Base-by-base conservation (phyloP, 2,797 vertebrate species). In the Enteromius unitaeniatus region DNA sequence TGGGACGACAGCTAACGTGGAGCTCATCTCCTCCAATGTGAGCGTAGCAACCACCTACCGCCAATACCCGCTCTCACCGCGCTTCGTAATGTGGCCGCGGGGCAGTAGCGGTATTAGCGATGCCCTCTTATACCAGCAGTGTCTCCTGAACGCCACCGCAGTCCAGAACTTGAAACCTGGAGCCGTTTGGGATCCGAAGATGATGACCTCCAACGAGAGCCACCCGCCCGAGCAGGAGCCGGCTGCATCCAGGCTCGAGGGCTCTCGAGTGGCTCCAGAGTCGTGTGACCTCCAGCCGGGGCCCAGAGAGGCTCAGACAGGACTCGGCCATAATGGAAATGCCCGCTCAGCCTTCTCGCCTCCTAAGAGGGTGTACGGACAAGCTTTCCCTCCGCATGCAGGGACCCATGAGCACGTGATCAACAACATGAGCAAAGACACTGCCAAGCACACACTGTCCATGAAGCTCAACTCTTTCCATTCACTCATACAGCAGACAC, bases 21-120 rank as follows among this genome's bases (percentile, higher is more conserved):
- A 99, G 92, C 95, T 99, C 17, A 97, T 99, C 92, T 98, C 98
- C 67, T 99, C 98, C 7, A 99, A 99, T 45, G 96, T 99, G 76
- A 98, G 97, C 37, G 97, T 99, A 89, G 98, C 97, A 81, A 94
- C 97, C 2, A 98, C 98, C 13, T 99, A 97, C 88, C 96, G 97
- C 78, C 97, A 98, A 79, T 99, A 97, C 91, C 98, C 97, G 0
- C 89, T 98, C 69, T 91, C 96, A 68, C 94, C 96, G 0, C 92
- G 96, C 70, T 95, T 98, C 84, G 92, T 99, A 91, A 95, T 99
- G 90, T 99, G 98, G 98, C 97, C 98, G 8, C 96, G 97, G 9
- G 91, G 95, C 1, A 92, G 95, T 1, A 90, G 94, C 83, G 95
- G 96, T 90, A 91, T 99, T 75, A 94, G 95, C 0, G 98, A 99